These are phyloP conservation scores for Melanotaenia trifasciata DNA, from an alignment of 2,797 vertebrate genomes.

Conservation along the genomic window DNA sequence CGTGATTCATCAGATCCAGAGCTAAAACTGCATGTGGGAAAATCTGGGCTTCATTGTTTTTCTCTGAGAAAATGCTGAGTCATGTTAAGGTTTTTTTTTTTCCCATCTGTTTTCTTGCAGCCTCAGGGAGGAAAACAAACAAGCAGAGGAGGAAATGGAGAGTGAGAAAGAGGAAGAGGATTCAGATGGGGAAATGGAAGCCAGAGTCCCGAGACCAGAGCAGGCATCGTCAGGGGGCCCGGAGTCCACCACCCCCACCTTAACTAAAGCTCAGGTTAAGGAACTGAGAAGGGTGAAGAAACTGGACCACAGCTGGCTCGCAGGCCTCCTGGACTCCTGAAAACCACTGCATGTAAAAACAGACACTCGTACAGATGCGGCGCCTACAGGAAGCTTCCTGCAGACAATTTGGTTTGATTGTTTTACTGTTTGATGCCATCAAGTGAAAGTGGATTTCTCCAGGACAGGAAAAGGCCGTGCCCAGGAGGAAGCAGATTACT, in stretches of 20 bases:
- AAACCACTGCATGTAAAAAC: neutral
- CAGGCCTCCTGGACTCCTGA: slow-evolving; percentile 62
- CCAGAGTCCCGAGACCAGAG: slow-evolving; percentile 31
- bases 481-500: slow-evolving; percentile 6
- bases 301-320: slow-evolving; percentile 90
- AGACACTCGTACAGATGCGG: neutral
- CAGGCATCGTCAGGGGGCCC: slow-evolving; percentile 17
- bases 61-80: slow-evolving; percentile 20
- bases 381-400: neutral
- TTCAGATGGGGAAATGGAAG: slow-evolving; percentile 85
- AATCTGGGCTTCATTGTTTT: slow-evolving; percentile 30
- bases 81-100: neutral
- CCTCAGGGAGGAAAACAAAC: slow-evolving; percentile 63
- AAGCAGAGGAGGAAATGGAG: slow-evolving; percentile 85
- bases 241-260: slow-evolving; percentile 50
- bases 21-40: neutral
- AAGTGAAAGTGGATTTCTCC: neutral
- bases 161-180: slow-evolving; percentile 87
- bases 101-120: neutral
- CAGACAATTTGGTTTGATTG: neutral
- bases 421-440: neutral
- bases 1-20: slow-evolving; percentile 17
- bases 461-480: neutral
- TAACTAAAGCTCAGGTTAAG: slow-evolving; percentile 85
- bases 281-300: slow-evolving; percentile 88